Evolutionary conservation across 2,113 vertebrate species (phyloP), one percentile per base, ranked within the genome.

Genomic region (Pseudolaguvia tuberculata): DNA sequence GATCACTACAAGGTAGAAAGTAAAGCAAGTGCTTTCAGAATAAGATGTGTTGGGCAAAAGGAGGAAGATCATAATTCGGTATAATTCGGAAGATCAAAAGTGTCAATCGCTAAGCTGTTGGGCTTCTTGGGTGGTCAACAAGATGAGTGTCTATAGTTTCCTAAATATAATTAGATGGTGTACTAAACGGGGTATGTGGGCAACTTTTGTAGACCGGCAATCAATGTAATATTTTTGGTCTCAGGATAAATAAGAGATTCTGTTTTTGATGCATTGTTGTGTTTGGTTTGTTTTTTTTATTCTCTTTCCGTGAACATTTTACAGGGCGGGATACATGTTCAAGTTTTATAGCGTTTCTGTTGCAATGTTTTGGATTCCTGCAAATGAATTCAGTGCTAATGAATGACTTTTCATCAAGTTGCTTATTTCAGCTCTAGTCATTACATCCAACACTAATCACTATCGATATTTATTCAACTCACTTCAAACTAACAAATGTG

Each of bases 151-250:
- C 82, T 79, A 89, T 88, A 91, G 89, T 89, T 87, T 83, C 80
- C 82, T 79, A 80, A 87, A 89, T 90, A 88, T 85, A 90, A 89
- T 89, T 87, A 88, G 83, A 80, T 86, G 86, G 87, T 88, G 90
- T 91, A 90, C 86, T 82, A 79, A 85, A 82, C 86, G 78, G 77
- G 58, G 79, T 74, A 73, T 71, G 78, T 71, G 47, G 71, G 21
- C 56, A 50, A 55, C 21, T 56, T 76, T 68, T 68, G 73, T 69
- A 68, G 63, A 76, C 50, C 63, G 56, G 73, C 52, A 65, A 58
- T 12, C n/a, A n/a, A n/a, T n/a, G n/a, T n/a, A n/a, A 35, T 35
- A 4, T 48, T 48, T 48, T 48, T 48, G 2, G 2, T 48, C 15
- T 57, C 48, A 52, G 55, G 73, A 61, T 57, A n/a, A 1, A 6